Evolutionary conservation across 2,888 invertebrate species (phyloP), one percentile per base, ranked within the genome.

Genomic region (Cataglyphis cursor): DNA sequence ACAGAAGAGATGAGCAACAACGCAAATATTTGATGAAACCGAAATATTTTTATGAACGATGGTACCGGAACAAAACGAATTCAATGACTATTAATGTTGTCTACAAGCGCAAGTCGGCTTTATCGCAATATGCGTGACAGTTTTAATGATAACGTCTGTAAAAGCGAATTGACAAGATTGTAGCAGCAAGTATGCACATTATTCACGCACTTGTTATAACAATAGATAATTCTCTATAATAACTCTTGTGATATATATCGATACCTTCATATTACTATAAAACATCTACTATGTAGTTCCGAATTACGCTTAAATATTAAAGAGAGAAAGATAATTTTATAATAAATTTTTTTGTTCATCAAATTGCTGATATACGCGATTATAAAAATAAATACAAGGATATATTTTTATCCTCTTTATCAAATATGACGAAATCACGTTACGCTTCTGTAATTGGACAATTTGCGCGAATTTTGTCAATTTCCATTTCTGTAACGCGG

Each of bases 121-220:
- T 28, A 54, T 62, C 75, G 44, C 54, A 6, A 54, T 57, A 41
- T 8, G 76, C 31, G 31, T 24, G 41, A 66, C 41, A 21, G 15
- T 78, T 6, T 59, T 28, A 31, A 59, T 44, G 59, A 78, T 70
- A 70, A 78, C 24, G 70, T 59, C 28, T 21, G 68, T 21, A 41
- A 44, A 70, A 59, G 44, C 59, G 12, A 59, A 70, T 18, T 59
- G 66, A 12, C 24, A 35, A 8, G 21, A 68, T n/a, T 31, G 10
- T 31, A 24, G 24, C 51, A n/a, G n/a, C 31, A 31, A 54, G n/a
- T 44, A 78, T 59, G 41, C 66, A 38, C n/a, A 76, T 66, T 65
- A 66, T 66, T 66, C 66, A 10, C 54, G 28, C 66, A 66, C 75
- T 76, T 66, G 75, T 76, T 66, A 54, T 38, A 51, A 75, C 38